Base-by-base conservation (phyloP, 1,140 invertebrate genomes). In the Drepana arcuata region DNA sequence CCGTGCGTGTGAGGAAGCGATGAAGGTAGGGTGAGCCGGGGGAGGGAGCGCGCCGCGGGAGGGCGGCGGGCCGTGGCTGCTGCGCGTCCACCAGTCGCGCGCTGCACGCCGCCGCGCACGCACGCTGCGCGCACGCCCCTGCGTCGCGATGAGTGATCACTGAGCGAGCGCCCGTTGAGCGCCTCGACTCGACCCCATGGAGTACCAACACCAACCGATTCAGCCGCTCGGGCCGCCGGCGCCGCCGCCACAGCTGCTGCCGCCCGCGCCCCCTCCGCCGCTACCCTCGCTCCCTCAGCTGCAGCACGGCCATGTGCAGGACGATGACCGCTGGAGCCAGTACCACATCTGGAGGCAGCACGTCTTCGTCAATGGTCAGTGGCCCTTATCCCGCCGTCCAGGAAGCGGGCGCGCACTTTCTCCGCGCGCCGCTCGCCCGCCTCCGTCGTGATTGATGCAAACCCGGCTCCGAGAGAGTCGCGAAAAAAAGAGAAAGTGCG, bases 341-440 rank as follows among this genome's bases (percentile, higher is more conserved):
- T 87, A 86, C 61, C 85, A 88, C 65, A 81, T 86, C 46, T 87
- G 85, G 85, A 85, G 86, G 48, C 86, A 87, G 56, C 86, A 87
- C 64, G 85, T 87, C 53, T 87, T 86, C 59, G 85, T 86, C 66
- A 87, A 87, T 65, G 86, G 86, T 87, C 86, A 78, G 82, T 79
- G 48, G 25, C 39, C 37, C 26, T 25, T 11, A 31, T 12, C 28
- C 24, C 31, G 33, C 33, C 40, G 41, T 23, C 32, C 45, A 47
- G 59, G 50, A 63, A 51, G 35, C 50, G 51, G 34, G 27, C 49
- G 50, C 53, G 50, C 48, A 61, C 62, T 69, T 69, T 69, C 62
- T 64, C 65, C 39, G 48, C 32, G 34, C n/a, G n/a, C n/a, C n/a
- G n/a, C 24, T 9, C 9, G 9, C 31, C 31, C 27, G 40, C 26